phyloP scores from a whole-genome alignment of 2,888 invertebrate species.

The Plagodis dolabraria region DNA sequence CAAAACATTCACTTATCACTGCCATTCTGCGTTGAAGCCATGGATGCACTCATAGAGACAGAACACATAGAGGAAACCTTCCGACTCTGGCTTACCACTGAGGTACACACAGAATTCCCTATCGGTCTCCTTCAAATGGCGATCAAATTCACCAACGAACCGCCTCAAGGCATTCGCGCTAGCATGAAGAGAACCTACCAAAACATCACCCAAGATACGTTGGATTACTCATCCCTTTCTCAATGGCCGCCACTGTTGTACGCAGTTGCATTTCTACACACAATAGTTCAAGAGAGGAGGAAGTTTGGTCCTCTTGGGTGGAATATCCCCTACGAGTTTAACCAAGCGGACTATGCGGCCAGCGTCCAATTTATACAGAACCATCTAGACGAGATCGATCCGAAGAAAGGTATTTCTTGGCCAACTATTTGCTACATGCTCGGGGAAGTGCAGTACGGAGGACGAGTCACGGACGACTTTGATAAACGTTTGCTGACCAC shows the following conservation, averaged over 20 bases:
- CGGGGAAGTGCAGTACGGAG: conserved; percentile 95
- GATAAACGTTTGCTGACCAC: conserved; percentile 97
- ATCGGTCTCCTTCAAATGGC: conserved; percentile 95
- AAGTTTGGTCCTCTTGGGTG: conserved; percentile 98
- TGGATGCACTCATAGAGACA: conserved; percentile 94
- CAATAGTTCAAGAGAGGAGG: conserved; percentile 96
- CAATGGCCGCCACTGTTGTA: conserved; percentile 98
- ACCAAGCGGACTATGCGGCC: conserved; percentile 98
- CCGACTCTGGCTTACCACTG: conserved; percentile 97
- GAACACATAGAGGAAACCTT: conserved; percentile 93
- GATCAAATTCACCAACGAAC: conserved; percentile 98
- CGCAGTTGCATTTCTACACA: conserved; percentile 97
- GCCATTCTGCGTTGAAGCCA: conserved; percentile 96
- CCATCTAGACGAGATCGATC: conserved; percentile 98
- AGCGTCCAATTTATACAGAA: conserved; percentile 98
- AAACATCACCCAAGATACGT: conserved; percentile 93
- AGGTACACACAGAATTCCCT: conserved; percentile 96
- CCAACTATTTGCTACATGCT: conserved; percentile 99
- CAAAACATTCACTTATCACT: conserved; percentile 98
- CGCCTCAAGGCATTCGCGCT: conserved; percentile 96
- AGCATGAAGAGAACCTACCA: conserved; percentile 98
- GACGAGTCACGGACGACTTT: conserved; percentile 98
- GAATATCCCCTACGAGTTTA: conserved; percentile 99
- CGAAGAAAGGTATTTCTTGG: conserved; percentile 98
- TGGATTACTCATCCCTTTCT: conserved; percentile 95